Conservation (phyloP, 2,797 vertebrate species). For the Pachyuromys duprasi region DNA sequence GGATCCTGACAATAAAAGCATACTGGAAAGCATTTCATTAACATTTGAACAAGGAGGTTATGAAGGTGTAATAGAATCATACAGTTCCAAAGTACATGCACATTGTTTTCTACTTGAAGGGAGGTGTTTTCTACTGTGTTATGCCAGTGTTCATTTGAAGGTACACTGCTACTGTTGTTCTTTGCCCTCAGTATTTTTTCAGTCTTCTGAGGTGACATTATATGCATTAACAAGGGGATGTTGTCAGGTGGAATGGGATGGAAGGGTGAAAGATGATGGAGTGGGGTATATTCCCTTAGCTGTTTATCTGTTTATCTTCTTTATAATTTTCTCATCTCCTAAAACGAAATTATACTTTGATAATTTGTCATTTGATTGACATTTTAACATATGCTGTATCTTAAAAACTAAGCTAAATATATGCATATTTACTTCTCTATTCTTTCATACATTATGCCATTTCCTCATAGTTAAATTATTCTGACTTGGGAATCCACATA, state of each 20-base stretch:
- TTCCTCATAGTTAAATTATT: slow-evolving; percentile 34
- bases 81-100: slow-evolving; percentile 42
- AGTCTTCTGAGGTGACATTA: neutral
- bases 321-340: neutral
- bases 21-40: slow-evolving; percentile 78
- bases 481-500: slow-evolving; percentile 9
- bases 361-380: slow-evolving; percentile 32
- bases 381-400: neutral
- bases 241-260: neutral
- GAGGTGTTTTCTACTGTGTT: slow-evolving; percentile 69
- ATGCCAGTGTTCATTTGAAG: slow-evolving; percentile 63
- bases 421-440: neutral
- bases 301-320: slow-evolving; percentile 35
- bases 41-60: slow-evolving; percentile 76
- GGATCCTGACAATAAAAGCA: slow-evolving; percentile 46
- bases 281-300: neutral
- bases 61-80: slow-evolving; percentile 57
- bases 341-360: slow-evolving; percentile 25
- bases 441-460: slow-evolving; percentile 1
- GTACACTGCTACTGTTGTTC: slow-evolving; percentile 35
- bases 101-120: slow-evolving; percentile 67
- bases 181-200: slow-evolving; percentile 55
- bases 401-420: slow-evolving; percentile 33
- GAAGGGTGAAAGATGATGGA: slow-evolving; percentile 13
- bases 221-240: neutral